Evolutionary conservation across 2,888 invertebrate species (phyloP), one percentile per base, ranked within the genome.

Genomic region (Serripes groenlandicus): DNA sequence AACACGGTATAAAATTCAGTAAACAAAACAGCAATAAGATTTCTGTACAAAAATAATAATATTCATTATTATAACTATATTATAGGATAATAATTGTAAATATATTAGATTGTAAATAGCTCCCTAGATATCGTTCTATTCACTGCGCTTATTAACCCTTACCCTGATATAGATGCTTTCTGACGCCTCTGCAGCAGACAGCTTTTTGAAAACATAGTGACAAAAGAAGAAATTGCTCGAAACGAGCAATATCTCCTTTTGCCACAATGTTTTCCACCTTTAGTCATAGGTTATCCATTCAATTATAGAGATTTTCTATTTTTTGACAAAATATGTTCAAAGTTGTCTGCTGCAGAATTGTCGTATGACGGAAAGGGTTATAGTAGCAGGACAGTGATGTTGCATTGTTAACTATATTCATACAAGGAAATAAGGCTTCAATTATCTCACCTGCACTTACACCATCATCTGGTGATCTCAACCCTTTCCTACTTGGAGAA

Each of bases 41-140:
- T 66, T 66, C 66, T 66, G n/a, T 66, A 66, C 66, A 66, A 37
- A 66, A 66, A 66, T 26, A 66, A 66, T 66, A 21, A 37, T 37
- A 37, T 42, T 66, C 1, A 1, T 42, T 26, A 66, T 42, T 21
- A 34, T 32, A 32, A 62, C 34, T n/a, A n/a, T n/a, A n/a, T n/a
- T n/a, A 18, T 62, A 58, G 30, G 26, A 66, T 28, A 66, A 42
- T 66, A 42, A 23, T 66, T 11, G 15, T 42, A 26, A 66, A 66
- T 66, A 66, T 66, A 66, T 66, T 66, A 66, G 34, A 66, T 26
- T 42, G 66, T 15, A 66, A 37, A 66, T 64, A 21, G 1, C 5
- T 62, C 5, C 11, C 9, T 11, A 3, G 9, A 56, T 21, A 11
- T 56, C 11, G 11, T 26, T 3, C 23, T 56, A 21, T 26, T 11